phyloP scores from a whole-genome alignment of 2,797 vertebrate species.

The Malacoctenus gilli region DNA sequence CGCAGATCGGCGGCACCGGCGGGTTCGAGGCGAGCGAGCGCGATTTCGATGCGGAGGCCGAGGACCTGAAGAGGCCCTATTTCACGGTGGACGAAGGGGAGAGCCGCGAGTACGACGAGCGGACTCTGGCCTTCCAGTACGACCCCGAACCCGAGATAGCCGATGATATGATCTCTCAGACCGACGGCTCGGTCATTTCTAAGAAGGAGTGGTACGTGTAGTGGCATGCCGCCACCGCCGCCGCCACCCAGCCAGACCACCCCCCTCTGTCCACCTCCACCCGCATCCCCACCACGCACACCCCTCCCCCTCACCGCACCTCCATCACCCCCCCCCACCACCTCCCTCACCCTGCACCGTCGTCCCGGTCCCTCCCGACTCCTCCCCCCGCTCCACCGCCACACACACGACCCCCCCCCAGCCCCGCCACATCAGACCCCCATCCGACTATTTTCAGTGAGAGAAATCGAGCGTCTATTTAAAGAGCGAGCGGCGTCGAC shows the following conservation, averaged over 20 bases:
- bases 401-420: conserved; percentile 4
- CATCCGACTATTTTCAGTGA: conserved; percentile 71
- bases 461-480: conserved; percentile 61
- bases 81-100: conserved; percentile 96
- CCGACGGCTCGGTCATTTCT: conserved; percentile 98
- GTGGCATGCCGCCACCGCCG: conserved; percentile 72
- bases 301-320: conserved; percentile 48
- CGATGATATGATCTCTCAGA: conserved; percentile 98
- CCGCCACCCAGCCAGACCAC: too few relatives aligned
- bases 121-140: conserved; percentile 97
- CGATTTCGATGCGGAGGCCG: conserved; percentile 84
- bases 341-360: conserved; percentile 58
- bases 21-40: conserved; percentile 90
- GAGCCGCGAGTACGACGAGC: conserved; percentile 89
- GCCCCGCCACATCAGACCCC: conserved; percentile 60
- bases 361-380: conserved; percentile 23
- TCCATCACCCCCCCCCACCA: conserved; percentile 53
- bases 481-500: conserved; percentile 69
- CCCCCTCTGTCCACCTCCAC: conserved; percentile 47
- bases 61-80: conserved; percentile 96
- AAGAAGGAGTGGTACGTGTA: conserved; percentile 99
- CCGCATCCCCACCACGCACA: conserved; percentile 59
- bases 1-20: conserved; percentile 83
- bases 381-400: conserved; percentile 8
- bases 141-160: conserved; percentile 93